A percentile compares a stretch with the other conserved stretches of the same genome.
phyloP scores from a whole-genome alignment of 2,888 invertebrate species.

The Drosophila mimica region DNA sequence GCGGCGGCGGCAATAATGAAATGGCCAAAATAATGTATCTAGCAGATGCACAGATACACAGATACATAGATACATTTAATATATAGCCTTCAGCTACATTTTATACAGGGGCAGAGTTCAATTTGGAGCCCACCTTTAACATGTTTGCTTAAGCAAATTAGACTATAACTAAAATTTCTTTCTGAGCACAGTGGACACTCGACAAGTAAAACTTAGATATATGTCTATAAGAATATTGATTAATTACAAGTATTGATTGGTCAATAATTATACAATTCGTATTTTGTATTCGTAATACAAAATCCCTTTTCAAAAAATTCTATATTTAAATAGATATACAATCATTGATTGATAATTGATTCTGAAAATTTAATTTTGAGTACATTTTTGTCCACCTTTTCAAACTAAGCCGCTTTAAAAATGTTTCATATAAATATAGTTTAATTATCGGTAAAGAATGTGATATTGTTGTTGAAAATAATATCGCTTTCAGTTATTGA shows the following conservation, averaged over 20 bases:
- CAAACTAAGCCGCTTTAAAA: too few relatives aligned
- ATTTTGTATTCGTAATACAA: neutral
- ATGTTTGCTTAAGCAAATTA: constrained; percentile 10
- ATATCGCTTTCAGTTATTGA: neutral
- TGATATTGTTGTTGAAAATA: neutral
- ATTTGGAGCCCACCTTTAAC: constrained; percentile 14
- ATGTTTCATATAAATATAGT: neutral
- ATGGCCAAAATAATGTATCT: constrained; percentile 61
- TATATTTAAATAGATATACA: neutral
- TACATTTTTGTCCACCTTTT: neutral
- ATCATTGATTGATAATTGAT: neutral
- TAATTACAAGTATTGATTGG: neutral
- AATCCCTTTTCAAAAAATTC: too few relatives aligned
- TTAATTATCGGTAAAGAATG: neutral
- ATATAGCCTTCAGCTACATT: neutral
- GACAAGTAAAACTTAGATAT: neutral
- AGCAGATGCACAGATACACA: constrained; percentile 31
- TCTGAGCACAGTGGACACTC: constrained; percentile 2
- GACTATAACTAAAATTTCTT: neutral
- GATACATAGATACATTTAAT: constrained; percentile 10
- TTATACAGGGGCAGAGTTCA: constrained; percentile 19
- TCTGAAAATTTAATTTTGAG: neutral
- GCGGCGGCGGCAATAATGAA: constrained; percentile 56
- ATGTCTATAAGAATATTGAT: neutral
- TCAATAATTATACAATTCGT: neutral